A percentile compares a stretch with the other conserved stretches of the same genome.
Evolutionary conservation across 2,888 invertebrate species (phyloP).

Genomic region (Drosophila anomalipes): DNA sequence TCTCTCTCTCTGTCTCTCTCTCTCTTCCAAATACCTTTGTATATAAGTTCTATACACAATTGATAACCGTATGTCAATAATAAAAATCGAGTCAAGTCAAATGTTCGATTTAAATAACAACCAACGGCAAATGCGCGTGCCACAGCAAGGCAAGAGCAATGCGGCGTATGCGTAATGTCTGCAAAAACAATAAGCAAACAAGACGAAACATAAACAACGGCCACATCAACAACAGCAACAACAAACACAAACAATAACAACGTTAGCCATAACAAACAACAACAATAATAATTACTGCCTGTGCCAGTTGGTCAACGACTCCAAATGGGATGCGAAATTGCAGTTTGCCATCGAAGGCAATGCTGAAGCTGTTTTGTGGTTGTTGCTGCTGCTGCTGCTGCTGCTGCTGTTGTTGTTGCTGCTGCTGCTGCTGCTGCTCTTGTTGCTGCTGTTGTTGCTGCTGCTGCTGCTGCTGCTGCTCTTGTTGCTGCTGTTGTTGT

Average conservation of each 20-base stretch:
- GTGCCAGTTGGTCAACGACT: slow-evolving; percentile 7
- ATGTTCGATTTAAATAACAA: slow-evolving; percentile 3
- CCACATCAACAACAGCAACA: neutral
- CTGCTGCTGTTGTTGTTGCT: neutral
- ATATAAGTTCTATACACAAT: neutral
- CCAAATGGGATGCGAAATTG: slow-evolving; percentile 32
- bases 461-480: neutral
- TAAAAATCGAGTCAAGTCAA: slow-evolving; percentile 3
- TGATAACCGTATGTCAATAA: neutral
- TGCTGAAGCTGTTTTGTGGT: slow-evolving; percentile 2
- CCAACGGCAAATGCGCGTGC: neutral
- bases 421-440: neutral
- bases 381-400: neutral
- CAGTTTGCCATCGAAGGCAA: slow-evolving; percentile 1
- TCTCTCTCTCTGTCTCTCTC: neutral
- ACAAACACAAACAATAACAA: neutral
- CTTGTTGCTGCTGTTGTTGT: too few species aligned
- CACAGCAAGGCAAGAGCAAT: slow-evolving; percentile 1
- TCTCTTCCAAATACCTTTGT: neutral
- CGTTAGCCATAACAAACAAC: neutral
- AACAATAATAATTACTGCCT: neutral
- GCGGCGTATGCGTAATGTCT: slow-evolving; percentile 26
- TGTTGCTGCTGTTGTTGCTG: neutral
- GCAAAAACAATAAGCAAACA: slow-evolving; percentile 16
- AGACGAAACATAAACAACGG: slow-evolving; percentile 8